phyloP scores from a whole-genome alignment of 2,797 vertebrate genomes.

The Parauchenoglanis ngamensis region DNA sequence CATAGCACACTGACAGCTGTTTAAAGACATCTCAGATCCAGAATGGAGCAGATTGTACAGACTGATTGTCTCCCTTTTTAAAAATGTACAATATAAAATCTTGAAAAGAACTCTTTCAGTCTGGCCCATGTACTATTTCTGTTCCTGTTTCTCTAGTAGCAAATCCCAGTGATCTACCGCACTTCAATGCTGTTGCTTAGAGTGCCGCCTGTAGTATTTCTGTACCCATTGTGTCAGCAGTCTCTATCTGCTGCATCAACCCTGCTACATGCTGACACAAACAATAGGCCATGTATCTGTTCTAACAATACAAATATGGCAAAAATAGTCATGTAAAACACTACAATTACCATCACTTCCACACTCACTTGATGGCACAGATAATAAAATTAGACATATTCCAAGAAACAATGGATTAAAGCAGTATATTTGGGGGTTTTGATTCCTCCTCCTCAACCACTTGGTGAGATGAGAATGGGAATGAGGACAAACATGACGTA shows the following conservation, averaged over 20 bases:
- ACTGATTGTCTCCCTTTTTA: not conserved
- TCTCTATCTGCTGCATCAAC: not conserved
- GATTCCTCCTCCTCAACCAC: not conserved
- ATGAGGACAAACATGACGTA: not conserved
- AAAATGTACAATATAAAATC: not conserved
- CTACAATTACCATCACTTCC: not conserved
- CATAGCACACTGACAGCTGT: not conserved
- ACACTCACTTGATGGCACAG: not conserved
- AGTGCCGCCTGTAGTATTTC: not conserved
- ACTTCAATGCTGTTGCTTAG: not conserved
- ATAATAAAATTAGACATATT: not conserved
- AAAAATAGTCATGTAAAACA: not conserved
- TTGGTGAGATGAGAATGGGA: not conserved
- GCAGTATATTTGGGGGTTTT: not conserved
- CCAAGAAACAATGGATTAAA: not conserved
- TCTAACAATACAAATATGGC: not conserved
- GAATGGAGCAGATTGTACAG: not conserved
- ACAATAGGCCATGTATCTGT: not conserved
- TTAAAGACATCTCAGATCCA: not conserved
- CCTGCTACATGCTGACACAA: slow-evolving; percentile 1
- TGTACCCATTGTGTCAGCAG: not conserved
- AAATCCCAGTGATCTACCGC: not conserved
- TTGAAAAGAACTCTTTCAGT: not conserved
- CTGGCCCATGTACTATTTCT: not conserved
- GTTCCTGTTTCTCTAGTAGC: not conserved